Evolutionary conservation across 1,140 invertebrate species (phyloP).

Genomic region (Aphidius ervi): DNA sequence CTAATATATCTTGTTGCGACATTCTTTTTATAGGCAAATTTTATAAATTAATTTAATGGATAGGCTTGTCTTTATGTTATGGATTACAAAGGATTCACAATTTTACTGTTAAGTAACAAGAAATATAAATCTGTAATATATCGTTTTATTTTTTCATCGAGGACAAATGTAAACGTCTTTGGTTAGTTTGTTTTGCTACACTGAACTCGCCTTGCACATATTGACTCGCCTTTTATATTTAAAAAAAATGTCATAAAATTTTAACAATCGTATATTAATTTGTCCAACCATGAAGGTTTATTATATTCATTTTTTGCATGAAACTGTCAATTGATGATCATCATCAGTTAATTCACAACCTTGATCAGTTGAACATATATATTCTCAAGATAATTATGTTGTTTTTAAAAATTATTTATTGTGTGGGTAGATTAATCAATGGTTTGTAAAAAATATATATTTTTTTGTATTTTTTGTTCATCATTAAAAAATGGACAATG

Average conservation of each 20-base stretch:
- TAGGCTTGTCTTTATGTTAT: too few species aligned
- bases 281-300: conserved; percentile 12
- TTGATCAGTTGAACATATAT: too few species aligned
- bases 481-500: conserved; percentile 15
- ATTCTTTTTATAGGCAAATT: conserved; percentile 42
- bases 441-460: not conserved
- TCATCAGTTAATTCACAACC: too few species aligned
- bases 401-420: too few species aligned
- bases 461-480: not conserved
- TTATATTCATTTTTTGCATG: not conserved
- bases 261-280: too few species aligned
- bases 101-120: too few species aligned
- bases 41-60: not conserved
- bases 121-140: too few species aligned
- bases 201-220: conserved; percentile 34
- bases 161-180: conserved; percentile 23
- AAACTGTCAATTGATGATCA: not conserved
- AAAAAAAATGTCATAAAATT: not conserved
- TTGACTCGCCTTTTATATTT: conserved; percentile 41
- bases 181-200: conserved; percentile 33
- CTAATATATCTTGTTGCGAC: conserved; percentile 35
- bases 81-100: too few species aligned
- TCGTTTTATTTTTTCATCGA: conserved; percentile 13
- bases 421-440: conserved; percentile 12
- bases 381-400: too few species aligned